phyloP scores from a whole-genome alignment of 2,888 invertebrate species.

The Sphaerolaimus hirsutus region DNA sequence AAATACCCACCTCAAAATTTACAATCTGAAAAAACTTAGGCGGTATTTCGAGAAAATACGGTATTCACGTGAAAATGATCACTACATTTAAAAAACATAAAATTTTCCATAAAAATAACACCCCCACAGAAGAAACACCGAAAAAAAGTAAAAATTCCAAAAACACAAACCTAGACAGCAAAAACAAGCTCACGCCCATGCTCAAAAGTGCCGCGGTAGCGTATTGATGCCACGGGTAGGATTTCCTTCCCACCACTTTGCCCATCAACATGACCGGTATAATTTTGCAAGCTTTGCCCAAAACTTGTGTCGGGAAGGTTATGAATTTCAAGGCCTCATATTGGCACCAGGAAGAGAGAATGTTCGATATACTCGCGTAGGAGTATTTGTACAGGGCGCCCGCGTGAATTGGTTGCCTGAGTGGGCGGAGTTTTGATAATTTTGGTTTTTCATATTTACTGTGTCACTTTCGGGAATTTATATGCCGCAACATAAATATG shows the following conservation, averaged over 20 bases:
- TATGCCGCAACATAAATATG: too few relatives aligned
- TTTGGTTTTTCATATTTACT: too few relatives aligned
- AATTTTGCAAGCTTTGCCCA: constrained; percentile 85
- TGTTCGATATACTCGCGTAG: constrained; percentile 82
- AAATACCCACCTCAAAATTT: too few relatives aligned
- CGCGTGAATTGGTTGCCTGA: constrained; percentile 41
- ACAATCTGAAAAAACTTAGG: too few relatives aligned
- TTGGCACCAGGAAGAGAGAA: constrained; percentile 96
- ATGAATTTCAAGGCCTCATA: constrained; percentile 96
- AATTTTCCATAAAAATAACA: neutral
- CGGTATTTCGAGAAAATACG: too few relatives aligned
- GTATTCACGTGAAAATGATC: too few relatives aligned
- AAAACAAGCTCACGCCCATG: constrained; percentile 69
- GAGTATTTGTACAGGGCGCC: constrained; percentile 80
- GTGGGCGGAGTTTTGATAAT: too few relatives aligned
- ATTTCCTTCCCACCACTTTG: constrained; percentile 49
- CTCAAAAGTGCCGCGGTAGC: constrained; percentile 66
- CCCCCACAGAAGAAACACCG: neutral
- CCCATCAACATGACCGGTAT: constrained; percentile 97
- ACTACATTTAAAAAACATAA: too few relatives aligned
- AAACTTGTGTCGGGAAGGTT: constrained; percentile 70
- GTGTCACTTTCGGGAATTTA: too few relatives aligned
- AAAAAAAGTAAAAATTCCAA: neutral
- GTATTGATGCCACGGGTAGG: constrained; percentile 50
- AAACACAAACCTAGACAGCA: constrained; percentile 33